Evolutionary conservation across 2,113 vertebrate species (phyloP).

Genomic region (Micronycteris hirsuta): DNA sequence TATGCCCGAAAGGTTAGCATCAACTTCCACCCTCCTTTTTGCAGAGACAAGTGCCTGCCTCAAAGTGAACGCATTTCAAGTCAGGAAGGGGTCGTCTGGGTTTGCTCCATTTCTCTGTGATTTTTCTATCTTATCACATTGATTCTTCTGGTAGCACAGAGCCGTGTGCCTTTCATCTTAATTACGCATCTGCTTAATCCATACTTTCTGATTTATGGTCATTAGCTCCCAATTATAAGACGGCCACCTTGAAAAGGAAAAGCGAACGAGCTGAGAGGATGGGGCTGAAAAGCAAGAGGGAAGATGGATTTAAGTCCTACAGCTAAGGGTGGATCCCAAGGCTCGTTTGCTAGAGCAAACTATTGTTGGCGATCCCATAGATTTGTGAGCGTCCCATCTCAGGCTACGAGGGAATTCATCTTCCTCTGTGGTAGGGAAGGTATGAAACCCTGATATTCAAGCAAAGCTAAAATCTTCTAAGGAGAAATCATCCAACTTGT

Average conservation of each 20-base stretch:
- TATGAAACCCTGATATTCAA: background rate
- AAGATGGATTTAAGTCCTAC: background rate
- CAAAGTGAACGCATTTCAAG: background rate
- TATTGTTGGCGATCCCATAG: background rate
- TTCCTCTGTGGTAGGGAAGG: background rate
- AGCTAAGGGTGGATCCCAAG: background rate
- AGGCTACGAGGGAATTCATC: background rate
- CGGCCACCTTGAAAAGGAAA: background rate
- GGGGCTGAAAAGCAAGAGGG: background rate
- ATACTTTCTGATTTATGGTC: slow-evolving; percentile 46
- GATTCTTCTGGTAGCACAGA: slow-evolving; percentile 10
- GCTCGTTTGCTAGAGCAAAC: background rate
- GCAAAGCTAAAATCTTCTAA: background rate
- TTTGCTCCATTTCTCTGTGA: background rate
- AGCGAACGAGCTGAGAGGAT: background rate
- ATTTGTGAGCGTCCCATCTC: background rate
- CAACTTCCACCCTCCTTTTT: background rate
- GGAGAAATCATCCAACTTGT: background rate
- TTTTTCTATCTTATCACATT: background rate
- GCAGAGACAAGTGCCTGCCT: background rate
- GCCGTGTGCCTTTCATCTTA: slow-evolving; percentile 34
- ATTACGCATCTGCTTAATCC: slow-evolving; percentile 27
- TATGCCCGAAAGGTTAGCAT: background rate
- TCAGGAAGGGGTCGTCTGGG: background rate
- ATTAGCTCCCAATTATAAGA: slow-evolving; percentile 44